Evolutionary conservation across 1,140 invertebrate genomes (phyloP), one percentile per base, ranked within the genome.

Genomic region (Bombus consobrinus): DNA sequence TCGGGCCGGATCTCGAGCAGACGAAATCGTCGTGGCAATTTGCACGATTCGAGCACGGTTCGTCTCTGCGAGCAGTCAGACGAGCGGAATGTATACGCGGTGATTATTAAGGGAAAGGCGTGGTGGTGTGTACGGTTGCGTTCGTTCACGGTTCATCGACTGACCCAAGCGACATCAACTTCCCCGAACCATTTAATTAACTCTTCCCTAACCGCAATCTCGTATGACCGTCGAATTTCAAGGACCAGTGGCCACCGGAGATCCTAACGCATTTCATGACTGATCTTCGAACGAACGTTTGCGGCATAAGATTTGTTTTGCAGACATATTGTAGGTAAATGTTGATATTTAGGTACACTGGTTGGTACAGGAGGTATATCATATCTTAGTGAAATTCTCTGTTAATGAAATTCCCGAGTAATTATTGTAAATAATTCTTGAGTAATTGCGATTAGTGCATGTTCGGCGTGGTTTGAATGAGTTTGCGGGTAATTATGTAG

Each of bases 101-200:
- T 66, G 76, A 90, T 90, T 90, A 90, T 90, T 87, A 86, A 89
- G 66, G 74, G 83, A 74, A 73, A 90, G 85, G 89, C 88, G 89
- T 87, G 88, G 39, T 43, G 39, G 39, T 28, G 66, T 22, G 66
- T 32, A 15, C 12, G 71, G 37, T 71, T 72, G 84, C 62, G 47
- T 18, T 34, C 72, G 73, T 90, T 90, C 62, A 90, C 66, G 85
- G 88, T 90, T 90, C 88, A 91, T 86, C 81, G 83, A 34, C 86
- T 88, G 83, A 88, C 89, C 90, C 69, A 1, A 28, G 43, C 43
- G 41, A 73, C 81, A 53, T 62, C 68, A 66, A 88, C 85, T 90
- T 88, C 84, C 68, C 53, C 76, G 86, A 91, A 91, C 79, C 86
- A 78, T 89, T 91, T 90, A 90, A 91, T 91, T 91, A 89, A 87